Percentiles rank a stretch among this genome's conserved stretches.
Conservation (phyloP, 2,113 vertebrate genomes). For the Lagenorhynchus albirostris region DNA sequence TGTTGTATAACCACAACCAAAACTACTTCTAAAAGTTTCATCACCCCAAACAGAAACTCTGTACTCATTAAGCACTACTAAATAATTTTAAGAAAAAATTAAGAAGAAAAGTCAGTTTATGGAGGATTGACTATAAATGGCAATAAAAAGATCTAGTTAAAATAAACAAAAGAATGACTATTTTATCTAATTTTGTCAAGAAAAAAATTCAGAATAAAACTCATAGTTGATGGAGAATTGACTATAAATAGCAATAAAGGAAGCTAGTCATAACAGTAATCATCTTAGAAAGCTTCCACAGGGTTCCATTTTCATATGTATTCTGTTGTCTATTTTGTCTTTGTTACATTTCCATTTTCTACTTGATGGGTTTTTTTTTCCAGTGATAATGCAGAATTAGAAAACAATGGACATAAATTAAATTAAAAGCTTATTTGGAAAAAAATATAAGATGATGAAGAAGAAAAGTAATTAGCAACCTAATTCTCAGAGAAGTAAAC, state of each 20-base stretch:
- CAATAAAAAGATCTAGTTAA: background rate
- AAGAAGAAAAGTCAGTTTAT: background rate
- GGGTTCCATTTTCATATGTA: background rate
- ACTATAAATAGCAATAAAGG: background rate
- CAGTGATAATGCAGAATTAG: background rate
- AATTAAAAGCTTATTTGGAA: background rate
- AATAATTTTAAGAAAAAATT: background rate
- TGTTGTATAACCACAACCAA: background rate
- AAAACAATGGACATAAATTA: background rate
- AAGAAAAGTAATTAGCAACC: background rate
- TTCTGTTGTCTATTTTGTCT: background rate
- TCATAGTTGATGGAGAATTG: background rate
- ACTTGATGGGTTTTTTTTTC: background rate
- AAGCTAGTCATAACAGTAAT: background rate
- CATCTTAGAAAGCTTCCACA: background rate
- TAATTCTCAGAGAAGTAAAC: background rate
- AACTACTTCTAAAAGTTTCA: background rate
- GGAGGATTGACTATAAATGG: background rate
- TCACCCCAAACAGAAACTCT: background rate
- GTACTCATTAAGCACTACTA: background rate
- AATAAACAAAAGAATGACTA: background rate
- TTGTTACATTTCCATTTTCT: background rate
- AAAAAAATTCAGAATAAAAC: background rate
- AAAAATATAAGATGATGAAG: background rate
- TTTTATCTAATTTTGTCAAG: background rate